Evolutionary conservation across 2,888 invertebrate genomes (phyloP), one percentile per base, ranked within the genome.

Genomic region (Chrysina gloriosa): DNA sequence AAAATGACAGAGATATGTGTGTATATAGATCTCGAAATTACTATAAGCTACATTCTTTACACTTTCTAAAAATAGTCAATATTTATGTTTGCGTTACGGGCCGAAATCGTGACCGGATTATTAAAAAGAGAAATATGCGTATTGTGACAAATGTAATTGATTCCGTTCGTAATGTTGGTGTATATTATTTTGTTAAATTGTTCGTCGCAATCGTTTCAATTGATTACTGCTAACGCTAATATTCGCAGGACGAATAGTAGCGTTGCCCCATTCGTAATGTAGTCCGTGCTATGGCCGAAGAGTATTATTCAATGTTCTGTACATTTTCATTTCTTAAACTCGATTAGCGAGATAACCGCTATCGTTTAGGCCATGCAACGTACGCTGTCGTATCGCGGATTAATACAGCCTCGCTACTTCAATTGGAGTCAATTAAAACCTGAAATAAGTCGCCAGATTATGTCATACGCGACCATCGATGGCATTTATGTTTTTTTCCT

Each of bases 221-320:
- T 77, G 75, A 77, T 75, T 69, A 71, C 39, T 47, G 47, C 58
- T 47, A 48, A 61, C 63, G 63, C 66, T 72, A 68, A 75, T 71
- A 72, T 77, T 77, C 72, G 67, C 63, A 76, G 77, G 72, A 77
- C 56, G 74, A 73, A 16, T 74, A 71, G 74, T 76, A 77, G 71
- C 71, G 47, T 50, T 68, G 69, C 23, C 69, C 70, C 65, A 68
- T 68, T 68, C 65, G 65, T 58, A 65, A 67, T 61, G 52, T 52
- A 45, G 45, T 42, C n/a, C n/a, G 31, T 31, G 31, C 31, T 65
- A 9, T 52, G 5, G 64, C 27, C 36, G 16, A 25, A 3, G 39
- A 27, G 34, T 64, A 36, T 58, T 58, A 67, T 67, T 39, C 48
- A 61, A 67, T 58, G 61, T 61, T 58, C n/a, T 67, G 61, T 67